A percentile compares a stretch with the other conserved stretches of the same genome.
Conservation (phyloP, 2,797 vertebrate genomes). For the Dicrostonyx torquatus region DNA sequence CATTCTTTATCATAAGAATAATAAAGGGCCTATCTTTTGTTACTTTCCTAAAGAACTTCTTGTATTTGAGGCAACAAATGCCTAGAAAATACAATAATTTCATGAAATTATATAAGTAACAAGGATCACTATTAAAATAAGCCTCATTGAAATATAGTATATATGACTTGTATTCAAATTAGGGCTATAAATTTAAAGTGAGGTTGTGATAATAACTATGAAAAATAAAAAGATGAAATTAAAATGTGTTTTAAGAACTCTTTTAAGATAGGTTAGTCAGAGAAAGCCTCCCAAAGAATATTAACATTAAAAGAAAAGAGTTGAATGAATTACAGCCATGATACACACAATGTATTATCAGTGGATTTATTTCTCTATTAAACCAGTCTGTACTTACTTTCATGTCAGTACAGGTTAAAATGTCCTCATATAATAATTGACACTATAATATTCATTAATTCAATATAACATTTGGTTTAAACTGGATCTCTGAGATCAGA, state of each 20-base stretch:
- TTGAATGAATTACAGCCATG: not conserved
- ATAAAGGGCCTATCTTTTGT: not conserved
- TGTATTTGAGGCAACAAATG: not conserved
- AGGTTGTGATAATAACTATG: not conserved
- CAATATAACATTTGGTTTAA: slow-evolving; percentile 30
- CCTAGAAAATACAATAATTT: not conserved
- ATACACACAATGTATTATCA: not conserved
- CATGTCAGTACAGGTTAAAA: not conserved
- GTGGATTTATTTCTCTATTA: not conserved
- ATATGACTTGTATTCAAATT: not conserved
- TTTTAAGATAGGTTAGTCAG: not conserved
- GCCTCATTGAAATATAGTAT: not conserved
- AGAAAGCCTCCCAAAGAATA: slow-evolving; percentile 1
- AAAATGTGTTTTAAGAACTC: not conserved
- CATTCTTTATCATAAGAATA: not conserved
- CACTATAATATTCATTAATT: not conserved
- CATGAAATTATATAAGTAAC: not conserved
- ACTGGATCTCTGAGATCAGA: not conserved
- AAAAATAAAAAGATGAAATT: not conserved
- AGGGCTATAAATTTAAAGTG: not conserved
- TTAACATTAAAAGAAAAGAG: not conserved
- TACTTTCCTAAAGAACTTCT: not conserved
- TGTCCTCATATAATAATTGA: not conserved
- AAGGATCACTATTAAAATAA: not conserved
- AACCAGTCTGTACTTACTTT: not conserved